Percentiles rank a stretch among this genome's conserved stretches.
phyloP scores from a whole-genome alignment of 35 echinoderm and acorn worm species.

The Ophioderma brevispina region DNA sequence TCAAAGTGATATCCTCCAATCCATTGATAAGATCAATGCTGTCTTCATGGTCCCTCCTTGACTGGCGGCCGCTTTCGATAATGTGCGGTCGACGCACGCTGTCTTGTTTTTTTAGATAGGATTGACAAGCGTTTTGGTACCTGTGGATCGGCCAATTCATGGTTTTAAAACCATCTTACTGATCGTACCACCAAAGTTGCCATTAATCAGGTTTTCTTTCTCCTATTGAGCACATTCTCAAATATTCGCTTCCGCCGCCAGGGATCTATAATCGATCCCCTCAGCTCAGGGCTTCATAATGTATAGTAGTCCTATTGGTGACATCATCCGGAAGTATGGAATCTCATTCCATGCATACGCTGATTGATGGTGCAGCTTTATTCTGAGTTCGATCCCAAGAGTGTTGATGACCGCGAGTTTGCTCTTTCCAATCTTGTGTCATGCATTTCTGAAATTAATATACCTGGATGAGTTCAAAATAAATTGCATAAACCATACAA shows the following conservation, averaged over 20 bases:
- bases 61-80: background rate
- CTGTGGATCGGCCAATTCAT: background rate
- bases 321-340: too few relatives aligned
- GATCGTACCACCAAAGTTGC: too few relatives aligned
- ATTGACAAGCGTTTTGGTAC: background rate
- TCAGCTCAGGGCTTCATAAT: background rate
- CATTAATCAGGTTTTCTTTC: background rate
- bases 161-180: background rate
- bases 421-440: too few relatives aligned
- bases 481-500: too few relatives aligned
- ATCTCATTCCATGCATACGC: too few relatives aligned
- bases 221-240: background rate
- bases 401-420: too few relatives aligned
- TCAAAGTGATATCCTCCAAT: background rate
- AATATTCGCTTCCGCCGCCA: background rate
- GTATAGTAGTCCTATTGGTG: too few relatives aligned
- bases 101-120: background rate
- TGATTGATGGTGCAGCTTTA: too few relatives aligned
- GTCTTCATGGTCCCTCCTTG: background rate
- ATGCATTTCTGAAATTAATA: too few relatives aligned
- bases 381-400: too few relatives aligned
- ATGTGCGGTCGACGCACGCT: background rate
- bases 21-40: background rate
- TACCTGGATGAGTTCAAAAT: too few relatives aligned
- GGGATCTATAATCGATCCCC: background rate